A percentile compares a stretch with the other conserved stretches of the same genome.
Conservation (phyloP, 2,888 invertebrate species). For the Metopia argyrocephala region DNA sequence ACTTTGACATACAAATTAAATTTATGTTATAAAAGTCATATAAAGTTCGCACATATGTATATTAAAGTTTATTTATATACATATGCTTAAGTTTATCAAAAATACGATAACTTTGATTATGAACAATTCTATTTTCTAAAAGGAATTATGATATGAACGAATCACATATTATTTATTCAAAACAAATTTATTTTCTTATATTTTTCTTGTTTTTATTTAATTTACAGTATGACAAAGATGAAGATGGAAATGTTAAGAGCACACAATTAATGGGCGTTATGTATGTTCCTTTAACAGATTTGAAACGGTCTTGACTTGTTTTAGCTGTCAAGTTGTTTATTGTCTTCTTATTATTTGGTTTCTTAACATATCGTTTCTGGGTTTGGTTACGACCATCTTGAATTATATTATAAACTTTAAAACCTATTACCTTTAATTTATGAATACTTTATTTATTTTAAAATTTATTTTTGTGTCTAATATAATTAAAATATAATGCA, state of each 20-base stretch:
- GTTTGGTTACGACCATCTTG: constrained; percentile 51
- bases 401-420: background rate
- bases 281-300: constrained; percentile 97
- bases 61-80: no score
- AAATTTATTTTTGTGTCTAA: background rate
- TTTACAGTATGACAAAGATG: constrained; percentile 90
- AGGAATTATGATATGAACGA: no score
- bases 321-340: constrained; percentile 66
- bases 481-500: no score
- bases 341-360: constrained; percentile 67
- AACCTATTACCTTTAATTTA: background rate
- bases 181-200: no score
- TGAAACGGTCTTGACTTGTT: constrained; percentile 78
- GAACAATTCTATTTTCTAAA: no score
- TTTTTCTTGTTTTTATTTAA: constrained; percentile 6
- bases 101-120: no score
- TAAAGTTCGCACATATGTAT: no score
- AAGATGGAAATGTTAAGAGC: constrained; percentile 86
- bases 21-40: no score
- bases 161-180: no score
- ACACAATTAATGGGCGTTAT: constrained; percentile 95
- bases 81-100: no score
- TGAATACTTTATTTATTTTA: constrained; percentile 14
- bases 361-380: constrained; percentile 69
- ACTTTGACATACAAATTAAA: background rate